Conservation (phyloP, 2,888 invertebrate genomes). For the Dasysyrphus albostriatus region DNA sequence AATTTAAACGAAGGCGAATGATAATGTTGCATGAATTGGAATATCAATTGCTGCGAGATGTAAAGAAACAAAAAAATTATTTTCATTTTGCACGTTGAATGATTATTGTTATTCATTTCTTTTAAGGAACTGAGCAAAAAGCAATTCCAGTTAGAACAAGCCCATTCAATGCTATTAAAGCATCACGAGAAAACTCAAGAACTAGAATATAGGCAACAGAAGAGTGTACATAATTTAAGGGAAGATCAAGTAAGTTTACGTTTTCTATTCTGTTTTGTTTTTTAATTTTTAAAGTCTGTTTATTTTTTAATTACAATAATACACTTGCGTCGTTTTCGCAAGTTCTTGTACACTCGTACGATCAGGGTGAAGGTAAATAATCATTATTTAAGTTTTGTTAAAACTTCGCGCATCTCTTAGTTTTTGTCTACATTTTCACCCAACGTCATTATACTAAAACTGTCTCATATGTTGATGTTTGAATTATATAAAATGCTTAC, state of each 20-base stretch:
- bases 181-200: conserved; percentile 99
- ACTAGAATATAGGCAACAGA: conserved; percentile 97
- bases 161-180: conserved; percentile 95
- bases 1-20: conserved; percentile 95
- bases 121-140: conserved; percentile 95
- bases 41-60: conserved; percentile 95
- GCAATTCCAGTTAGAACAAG: conserved; percentile 97
- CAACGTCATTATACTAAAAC: neutral
- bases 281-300: conserved; percentile 25
- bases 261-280: conserved; percentile 21
- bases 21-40: conserved; percentile 94
- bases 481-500: no score
- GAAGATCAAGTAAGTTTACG: conserved; percentile 89
- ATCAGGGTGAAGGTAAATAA: conserved; percentile 59
- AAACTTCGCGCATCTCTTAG: conserved; percentile 17
- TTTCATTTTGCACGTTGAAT: conserved; percentile 21
- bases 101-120: conserved; percentile 60
- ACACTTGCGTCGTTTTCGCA: conserved; percentile 50
- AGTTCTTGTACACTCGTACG: conserved; percentile 44
- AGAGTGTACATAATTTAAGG: conserved; percentile 95
- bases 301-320: conserved; percentile 6
- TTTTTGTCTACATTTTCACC: conserved; percentile 25
- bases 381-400: neutral
- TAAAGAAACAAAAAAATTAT: conserved; percentile 81
- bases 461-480: neutral